These are phyloP conservation scores for Ariopsis seemanni DNA, from an alignment of 2,113 vertebrate genomes.

Conservation along the genomic window DNA sequence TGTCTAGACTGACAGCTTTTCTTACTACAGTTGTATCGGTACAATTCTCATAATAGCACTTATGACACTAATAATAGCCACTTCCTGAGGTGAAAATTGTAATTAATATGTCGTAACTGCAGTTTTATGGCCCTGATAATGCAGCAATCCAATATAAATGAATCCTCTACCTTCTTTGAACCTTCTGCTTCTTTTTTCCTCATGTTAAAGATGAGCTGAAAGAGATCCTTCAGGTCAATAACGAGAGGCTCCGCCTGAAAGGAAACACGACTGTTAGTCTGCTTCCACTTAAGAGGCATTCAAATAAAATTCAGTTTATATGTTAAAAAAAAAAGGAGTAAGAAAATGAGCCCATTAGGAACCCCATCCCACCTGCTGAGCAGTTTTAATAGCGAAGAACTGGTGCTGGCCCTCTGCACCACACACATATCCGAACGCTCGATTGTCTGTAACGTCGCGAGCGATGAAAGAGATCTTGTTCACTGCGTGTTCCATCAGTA, in stretches of 20 bases:
- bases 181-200: slow-evolving; percentile 88
- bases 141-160: background rate
- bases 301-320: background rate
- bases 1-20: background rate
- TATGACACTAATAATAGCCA: background rate
- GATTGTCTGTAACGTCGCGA: slow-evolving; percentile 92
- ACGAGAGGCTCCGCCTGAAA: slow-evolving; percentile 90
- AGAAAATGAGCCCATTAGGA: slow-evolving; percentile 16
- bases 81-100: background rate
- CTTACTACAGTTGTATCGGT: background rate
- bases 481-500: slow-evolving; percentile 92
- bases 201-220: slow-evolving; percentile 92
- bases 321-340: background rate
- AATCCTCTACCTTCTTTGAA: slow-evolving; percentile 78
- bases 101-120: background rate
- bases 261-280: slow-evolving; percentile 29
- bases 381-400: slow-evolving; percentile 97
- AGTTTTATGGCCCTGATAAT: background rate
- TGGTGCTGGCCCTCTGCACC: slow-evolving; percentile 96
- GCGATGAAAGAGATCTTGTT: slow-evolving; percentile 98
- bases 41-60: background rate
- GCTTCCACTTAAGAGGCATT: slow-evolving; percentile 12
- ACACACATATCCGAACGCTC: slow-evolving; percentile 95
- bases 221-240: slow-evolving; percentile 95
- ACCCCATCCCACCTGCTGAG: slow-evolving; percentile 81